These are phyloP conservation scores for Amiota minor DNA, from an alignment of 2,888 invertebrate species.

Conservation along the genomic window DNA sequence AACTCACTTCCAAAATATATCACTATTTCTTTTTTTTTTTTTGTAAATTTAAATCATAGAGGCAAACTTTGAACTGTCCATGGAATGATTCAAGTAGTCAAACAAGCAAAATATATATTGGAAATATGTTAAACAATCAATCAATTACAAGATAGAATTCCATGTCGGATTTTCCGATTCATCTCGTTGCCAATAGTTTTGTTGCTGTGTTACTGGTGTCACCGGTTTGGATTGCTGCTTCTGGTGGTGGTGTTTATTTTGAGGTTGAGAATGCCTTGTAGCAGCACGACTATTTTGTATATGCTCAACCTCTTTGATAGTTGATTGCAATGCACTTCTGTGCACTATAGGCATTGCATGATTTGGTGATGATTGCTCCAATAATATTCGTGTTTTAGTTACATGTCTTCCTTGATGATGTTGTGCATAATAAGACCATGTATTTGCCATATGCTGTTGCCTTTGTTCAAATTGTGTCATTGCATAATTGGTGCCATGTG, in stretches of 20 bases:
- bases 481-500: neutral
- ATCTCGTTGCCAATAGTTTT: neutral
- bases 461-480: conserved; percentile 24
- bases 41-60: neutral
- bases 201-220: neutral
- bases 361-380: conserved; percentile 3
- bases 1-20: neutral
- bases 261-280: neutral
- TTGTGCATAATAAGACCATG: neutral
- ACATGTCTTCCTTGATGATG: neutral
- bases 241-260: neutral
- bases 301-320: neutral
- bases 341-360: neutral
- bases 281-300: conserved; percentile 24
- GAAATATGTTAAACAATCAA: neutral
- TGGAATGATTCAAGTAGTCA: neutral
- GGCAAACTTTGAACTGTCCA: conserved; percentile 3
- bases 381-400: neutral
- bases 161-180: conserved; percentile 48
- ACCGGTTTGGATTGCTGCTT: neutral
- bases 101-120: conserved; percentile 7
- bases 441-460: conserved; percentile 11
- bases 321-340: neutral
- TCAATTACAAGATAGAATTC: conserved; percentile 54
- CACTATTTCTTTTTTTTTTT: neutral